Percentiles rank a stretch among this genome's conserved stretches.
Conservation (phyloP, 2,113 vertebrate species). For the Poeciliopsis occidentalis region DNA sequence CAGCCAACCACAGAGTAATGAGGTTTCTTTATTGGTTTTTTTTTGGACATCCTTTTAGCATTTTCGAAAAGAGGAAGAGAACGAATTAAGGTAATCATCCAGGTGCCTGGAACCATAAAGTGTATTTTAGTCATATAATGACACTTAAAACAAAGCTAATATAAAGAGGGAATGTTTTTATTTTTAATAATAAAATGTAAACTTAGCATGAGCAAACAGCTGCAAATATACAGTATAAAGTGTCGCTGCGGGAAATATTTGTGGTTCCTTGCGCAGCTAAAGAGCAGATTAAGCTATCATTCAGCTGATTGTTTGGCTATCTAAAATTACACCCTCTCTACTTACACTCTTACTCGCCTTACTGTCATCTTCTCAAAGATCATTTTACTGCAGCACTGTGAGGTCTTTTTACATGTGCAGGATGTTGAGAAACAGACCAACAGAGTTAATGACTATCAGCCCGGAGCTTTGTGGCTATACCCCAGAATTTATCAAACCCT, state of each 20-base stretch:
- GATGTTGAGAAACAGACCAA: slow-evolving; percentile 50
- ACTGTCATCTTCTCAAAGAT: slow-evolving; percentile 58
- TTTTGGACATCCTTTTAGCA: too few species aligned
- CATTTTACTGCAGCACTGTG: slow-evolving; percentile 60
- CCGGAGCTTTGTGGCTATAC: slow-evolving; percentile 51
- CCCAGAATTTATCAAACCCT: slow-evolving; percentile 54
- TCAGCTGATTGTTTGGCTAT: slow-evolving; percentile 38
- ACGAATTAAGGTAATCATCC: too few species aligned
- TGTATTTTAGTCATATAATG: background rate
- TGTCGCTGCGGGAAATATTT: slow-evolving; percentile 45
- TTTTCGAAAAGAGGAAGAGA: too few species aligned
- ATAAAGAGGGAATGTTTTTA: slow-evolving; percentile 5
- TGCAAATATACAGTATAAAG: slow-evolving; percentile 28
- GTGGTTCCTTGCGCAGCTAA: slow-evolving; percentile 45
- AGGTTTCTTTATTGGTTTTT: too few species aligned
- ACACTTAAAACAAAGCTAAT: slow-evolving; percentile 21
- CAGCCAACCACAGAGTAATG: too few species aligned
- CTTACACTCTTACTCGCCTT: slow-evolving; percentile 25
- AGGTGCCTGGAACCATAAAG: too few species aligned
- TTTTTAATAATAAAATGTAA: slow-evolving; percentile 31
- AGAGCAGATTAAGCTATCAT: slow-evolving; percentile 50
- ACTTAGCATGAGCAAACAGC: slow-evolving; percentile 10
- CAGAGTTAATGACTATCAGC: slow-evolving; percentile 63
- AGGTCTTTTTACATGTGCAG: slow-evolving; percentile 60
- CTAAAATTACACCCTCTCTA: slow-evolving; percentile 51